Percentiles rank a stretch among this genome's conserved stretches.
Evolutionary conservation across 2,888 invertebrate genomes (phyloP).

Genomic region (Hirtodrosophila trivittata): DNA sequence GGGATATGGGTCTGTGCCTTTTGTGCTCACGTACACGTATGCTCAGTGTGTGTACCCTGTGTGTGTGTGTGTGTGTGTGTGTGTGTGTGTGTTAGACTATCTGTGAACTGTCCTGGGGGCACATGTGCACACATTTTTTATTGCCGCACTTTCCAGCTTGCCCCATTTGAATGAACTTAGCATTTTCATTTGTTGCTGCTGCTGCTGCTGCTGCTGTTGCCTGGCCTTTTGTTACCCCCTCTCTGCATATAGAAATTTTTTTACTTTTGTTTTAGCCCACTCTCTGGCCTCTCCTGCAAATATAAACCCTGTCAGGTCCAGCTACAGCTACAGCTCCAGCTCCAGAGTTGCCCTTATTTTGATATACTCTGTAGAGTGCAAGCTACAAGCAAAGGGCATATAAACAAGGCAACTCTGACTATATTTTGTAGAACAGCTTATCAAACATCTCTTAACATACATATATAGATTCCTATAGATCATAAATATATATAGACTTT

Average conservation of each 20-base stretch:
- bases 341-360: slow-evolving; percentile 56
- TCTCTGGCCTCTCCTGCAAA: slow-evolving; percentile 11
- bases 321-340: too few relatives aligned
- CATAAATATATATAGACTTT: too few relatives aligned
- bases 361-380: slow-evolving; percentile 11
- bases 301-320: slow-evolving; percentile 58
- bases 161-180: slow-evolving; percentile 74
- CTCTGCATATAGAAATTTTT: slow-evolving; percentile 3
- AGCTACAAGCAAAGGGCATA: not conserved
- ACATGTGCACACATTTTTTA: slow-evolving; percentile 64
- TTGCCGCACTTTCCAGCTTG: slow-evolving; percentile 59
- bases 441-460: too few relatives aligned
- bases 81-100: slow-evolving; percentile 39
- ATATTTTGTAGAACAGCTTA: not conserved
- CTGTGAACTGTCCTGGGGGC: slow-evolving; percentile 56
- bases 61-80: slow-evolving; percentile 10
- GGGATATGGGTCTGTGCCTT: slow-evolving; percentile 17
- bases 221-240: too few relatives aligned
- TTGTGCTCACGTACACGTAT: slow-evolving; percentile 9
- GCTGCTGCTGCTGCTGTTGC: slow-evolving; percentile 51
- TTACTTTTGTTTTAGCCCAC: not conserved
- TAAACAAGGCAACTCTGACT: not conserved
- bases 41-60: slow-evolving; percentile 25
- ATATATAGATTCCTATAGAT: too few relatives aligned
- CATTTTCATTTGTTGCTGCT: slow-evolving; percentile 52